These are phyloP conservation scores for Calypte anna DNA, from an alignment of 2,113 vertebrate genomes.

Conservation along the genomic window DNA sequence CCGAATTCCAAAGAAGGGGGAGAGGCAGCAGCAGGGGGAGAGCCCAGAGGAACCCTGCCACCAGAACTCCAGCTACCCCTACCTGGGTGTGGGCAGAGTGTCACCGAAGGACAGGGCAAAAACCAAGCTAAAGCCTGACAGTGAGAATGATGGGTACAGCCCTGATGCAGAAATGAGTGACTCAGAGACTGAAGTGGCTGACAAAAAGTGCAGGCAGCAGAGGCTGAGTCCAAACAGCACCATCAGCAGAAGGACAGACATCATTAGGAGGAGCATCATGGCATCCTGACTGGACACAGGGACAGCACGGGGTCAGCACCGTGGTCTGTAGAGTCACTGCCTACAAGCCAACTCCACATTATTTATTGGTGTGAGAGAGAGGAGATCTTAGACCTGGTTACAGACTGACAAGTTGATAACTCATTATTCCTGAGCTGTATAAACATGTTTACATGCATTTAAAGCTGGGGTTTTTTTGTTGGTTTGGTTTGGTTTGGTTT, in stretches of 20 bases:
- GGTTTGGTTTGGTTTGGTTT: not conserved
- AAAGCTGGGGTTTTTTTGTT: conserved; percentile 16
- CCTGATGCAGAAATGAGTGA: conserved; percentile 81
- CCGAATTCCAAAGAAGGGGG: conserved; percentile 92
- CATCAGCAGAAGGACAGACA: conserved; percentile 84
- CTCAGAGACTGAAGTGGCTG: conserved; percentile 81
- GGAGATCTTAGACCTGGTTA: conserved; percentile 10
- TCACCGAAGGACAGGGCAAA: conserved; percentile 77
- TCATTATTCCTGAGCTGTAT: conserved; percentile 52
- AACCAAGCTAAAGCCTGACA: conserved; percentile 77
- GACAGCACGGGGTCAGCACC: not conserved
- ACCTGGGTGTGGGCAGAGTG: conserved; percentile 64
- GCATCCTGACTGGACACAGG: conserved; percentile 83
- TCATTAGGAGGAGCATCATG: conserved; percentile 91
- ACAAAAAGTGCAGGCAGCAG: conserved; percentile 86
- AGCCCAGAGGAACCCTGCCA: conserved; percentile 60
- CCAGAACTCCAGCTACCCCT: conserved; percentile 71
- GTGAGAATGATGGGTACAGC: conserved; percentile 81
- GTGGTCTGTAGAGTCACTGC: not conserved
- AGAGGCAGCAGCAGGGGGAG: conserved; percentile 75
- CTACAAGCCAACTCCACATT: conserved; percentile 12
- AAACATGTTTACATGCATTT: conserved; percentile 75
- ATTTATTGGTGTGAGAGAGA: conserved; percentile 11
- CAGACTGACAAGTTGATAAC: not conserved
- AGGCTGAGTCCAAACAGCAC: conserved; percentile 80